Percentiles rank a stretch among this genome's conserved stretches.
Evolutionary conservation across 2,888 invertebrate genomes (phyloP).

Genomic region (Chrysolina oricalcia): DNA sequence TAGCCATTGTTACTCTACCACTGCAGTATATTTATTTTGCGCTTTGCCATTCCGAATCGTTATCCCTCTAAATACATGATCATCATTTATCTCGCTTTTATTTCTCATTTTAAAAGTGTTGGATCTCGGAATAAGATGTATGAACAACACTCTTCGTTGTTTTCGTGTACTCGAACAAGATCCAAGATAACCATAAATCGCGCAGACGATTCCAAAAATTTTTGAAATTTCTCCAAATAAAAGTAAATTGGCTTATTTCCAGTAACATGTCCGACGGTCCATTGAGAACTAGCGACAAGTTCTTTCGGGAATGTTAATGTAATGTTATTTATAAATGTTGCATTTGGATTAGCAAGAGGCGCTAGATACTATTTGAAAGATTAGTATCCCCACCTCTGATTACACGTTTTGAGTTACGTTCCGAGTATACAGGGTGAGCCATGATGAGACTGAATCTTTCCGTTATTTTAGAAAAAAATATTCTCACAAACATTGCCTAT

Average conservation of each 20-base stretch:
- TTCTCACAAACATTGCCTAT: too few relatives aligned
- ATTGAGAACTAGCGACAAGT: conserved; percentile 39
- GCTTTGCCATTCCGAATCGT: conserved; percentile 21
- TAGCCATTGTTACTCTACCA: conserved; percentile 14
- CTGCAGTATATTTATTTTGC: conserved; percentile 21
- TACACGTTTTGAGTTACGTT: background rate
- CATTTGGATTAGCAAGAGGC: conserved; percentile 11
- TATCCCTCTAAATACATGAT: conserved; percentile 29
- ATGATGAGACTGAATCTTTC: too few relatives aligned
- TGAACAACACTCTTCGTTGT: conserved; percentile 43
- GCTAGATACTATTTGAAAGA: background rate
- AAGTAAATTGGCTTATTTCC: conserved; percentile 44
- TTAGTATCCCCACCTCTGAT: background rate
- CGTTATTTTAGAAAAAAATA: too few relatives aligned
- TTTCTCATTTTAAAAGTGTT: conserved; percentile 33
- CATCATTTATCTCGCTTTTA: conserved; percentile 29
- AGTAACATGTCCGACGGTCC: conserved; percentile 40
- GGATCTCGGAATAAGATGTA: conserved; percentile 31
- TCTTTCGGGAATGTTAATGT: conserved; percentile 44
- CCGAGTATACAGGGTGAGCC: background rate
- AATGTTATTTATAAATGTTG: conserved; percentile 40
- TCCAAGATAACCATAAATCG: conserved; percentile 42
- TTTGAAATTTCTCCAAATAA: conserved; percentile 42
- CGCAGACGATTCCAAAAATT: conserved; percentile 42
- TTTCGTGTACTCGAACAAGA: conserved; percentile 38